A percentile compares a stretch with the other conserved stretches of the same genome.
phyloP scores from a whole-genome alignment of 2,888 invertebrate species.

The Dromius quadrimaculatus region DNA sequence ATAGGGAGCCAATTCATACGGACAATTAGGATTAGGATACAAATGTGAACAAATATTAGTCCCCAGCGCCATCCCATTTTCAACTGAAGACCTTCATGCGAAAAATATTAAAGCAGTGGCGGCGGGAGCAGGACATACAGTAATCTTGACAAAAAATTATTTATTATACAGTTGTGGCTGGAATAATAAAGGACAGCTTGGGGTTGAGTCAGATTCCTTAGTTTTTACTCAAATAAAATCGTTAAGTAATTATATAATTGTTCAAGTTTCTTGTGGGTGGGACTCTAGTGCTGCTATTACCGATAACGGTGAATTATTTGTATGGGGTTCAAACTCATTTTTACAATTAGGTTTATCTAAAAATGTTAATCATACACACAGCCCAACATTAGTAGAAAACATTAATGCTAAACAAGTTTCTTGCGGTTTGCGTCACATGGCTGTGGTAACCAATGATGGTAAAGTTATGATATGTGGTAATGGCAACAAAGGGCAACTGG shows the following conservation, averaged over 20 bases:
- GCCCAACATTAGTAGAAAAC: slow-evolving; percentile 57
- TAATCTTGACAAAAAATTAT: slow-evolving; percentile 77
- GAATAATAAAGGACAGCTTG: slow-evolving; percentile 82
- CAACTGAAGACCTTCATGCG: slow-evolving; percentile 62
- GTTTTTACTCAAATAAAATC: slow-evolving; percentile 74
- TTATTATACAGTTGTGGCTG: slow-evolving; percentile 82
- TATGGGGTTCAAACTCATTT: slow-evolving; percentile 87
- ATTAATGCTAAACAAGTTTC: slow-evolving; percentile 71
- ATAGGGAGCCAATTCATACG: slow-evolving; percentile 88
- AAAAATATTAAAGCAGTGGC: slow-evolving; percentile 73
- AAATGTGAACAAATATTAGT: slow-evolving; percentile 76
- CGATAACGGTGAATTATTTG: slow-evolving; percentile 76
- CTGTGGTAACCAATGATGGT: slow-evolving; percentile 73
- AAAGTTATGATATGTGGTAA: slow-evolving; percentile 76
- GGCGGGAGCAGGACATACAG: slow-evolving; percentile 84
- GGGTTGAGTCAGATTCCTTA: slow-evolving; percentile 68
- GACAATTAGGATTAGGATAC: slow-evolving; percentile 79
- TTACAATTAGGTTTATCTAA: slow-evolving; percentile 78
- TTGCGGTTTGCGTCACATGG: slow-evolving; percentile 79
- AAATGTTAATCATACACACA: slow-evolving; percentile 65
- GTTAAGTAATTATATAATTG: slow-evolving; percentile 70
- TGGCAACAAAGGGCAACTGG: slow-evolving; percentile 78
- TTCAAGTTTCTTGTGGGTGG: slow-evolving; percentile 83
- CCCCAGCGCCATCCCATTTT: slow-evolving; percentile 67
- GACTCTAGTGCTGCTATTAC: slow-evolving; percentile 83